Conservation (phyloP, 1,140 invertebrate genomes). For the Trichogramma pretiosum region DNA sequence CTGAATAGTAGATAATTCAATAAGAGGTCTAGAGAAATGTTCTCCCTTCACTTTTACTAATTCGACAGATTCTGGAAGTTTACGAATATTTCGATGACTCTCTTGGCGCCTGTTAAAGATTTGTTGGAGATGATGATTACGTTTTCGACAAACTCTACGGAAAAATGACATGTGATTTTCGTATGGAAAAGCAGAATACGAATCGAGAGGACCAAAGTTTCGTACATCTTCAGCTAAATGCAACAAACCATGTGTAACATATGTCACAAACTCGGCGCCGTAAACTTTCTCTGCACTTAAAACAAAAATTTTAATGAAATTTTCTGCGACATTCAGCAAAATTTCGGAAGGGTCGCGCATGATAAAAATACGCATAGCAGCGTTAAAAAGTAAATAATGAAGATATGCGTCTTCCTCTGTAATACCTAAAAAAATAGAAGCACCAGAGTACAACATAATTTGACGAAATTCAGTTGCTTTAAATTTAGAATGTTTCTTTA, state of each 20-base stretch:
- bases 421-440: conserved; percentile 5
- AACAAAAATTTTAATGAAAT: conserved; percentile 14
- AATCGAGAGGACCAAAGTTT: conserved; percentile 12
- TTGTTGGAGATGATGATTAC: conserved; percentile 18
- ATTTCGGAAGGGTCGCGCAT: no score
- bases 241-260: conserved; percentile 6
- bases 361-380: conserved; percentile 8
- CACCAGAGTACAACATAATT: conserved; percentile 14
- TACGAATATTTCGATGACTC: not conserved
- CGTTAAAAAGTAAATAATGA: conserved; percentile 16
- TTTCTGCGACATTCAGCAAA: conserved; percentile 7
- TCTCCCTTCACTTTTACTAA: not conserved
- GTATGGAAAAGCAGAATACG: conserved; percentile 15
- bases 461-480: conserved; percentile 19
- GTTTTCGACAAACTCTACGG: conserved; percentile 14
- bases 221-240: no score
- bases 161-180: conserved; percentile 15
- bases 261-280: conserved; percentile 10
- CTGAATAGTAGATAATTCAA: not conserved
- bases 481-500: conserved; percentile 1
- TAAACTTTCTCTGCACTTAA: conserved; percentile 5
- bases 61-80: not conserved
- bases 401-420: conserved; percentile 3
- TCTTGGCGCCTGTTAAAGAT: conserved; percentile 17
- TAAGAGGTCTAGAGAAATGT: not conserved